Percentiles rank a stretch among this genome's conserved stretches.
These are phyloP conservation scores for Callospermophilus lateralis DNA, from an alignment of 2,113 vertebrate genomes.

Conservation along the genomic window DNA sequence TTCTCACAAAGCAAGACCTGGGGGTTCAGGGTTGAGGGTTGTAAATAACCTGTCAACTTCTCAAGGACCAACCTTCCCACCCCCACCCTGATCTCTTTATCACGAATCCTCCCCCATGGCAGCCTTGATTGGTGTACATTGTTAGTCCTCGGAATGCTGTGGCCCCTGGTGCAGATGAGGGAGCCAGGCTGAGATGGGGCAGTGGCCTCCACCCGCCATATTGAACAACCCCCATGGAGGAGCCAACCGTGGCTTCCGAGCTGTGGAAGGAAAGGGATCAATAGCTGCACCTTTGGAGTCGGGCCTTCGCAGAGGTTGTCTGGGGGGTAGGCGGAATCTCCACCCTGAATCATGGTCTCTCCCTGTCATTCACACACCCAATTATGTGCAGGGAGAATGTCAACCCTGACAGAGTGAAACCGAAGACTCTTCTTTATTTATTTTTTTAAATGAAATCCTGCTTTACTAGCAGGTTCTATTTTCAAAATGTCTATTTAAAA, in stretches of 20 bases:
- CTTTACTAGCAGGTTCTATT: constrained; percentile 76
- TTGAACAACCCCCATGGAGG: background rate
- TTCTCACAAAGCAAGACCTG: background rate
- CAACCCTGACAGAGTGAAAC: constrained; percentile 82
- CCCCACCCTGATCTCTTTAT: background rate
- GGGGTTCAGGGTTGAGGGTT: background rate
- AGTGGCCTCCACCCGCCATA: background rate
- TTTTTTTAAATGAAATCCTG: constrained; percentile 64
- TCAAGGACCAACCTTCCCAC: background rate
- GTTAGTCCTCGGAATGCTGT: background rate
- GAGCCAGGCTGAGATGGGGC: background rate
- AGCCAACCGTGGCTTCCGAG: background rate
- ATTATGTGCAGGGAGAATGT: constrained; percentile 77
- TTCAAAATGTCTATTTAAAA: constrained; percentile 74
- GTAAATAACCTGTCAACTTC: constrained; percentile 66
- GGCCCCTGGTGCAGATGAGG: background rate
- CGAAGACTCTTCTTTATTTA: constrained; percentile 20
- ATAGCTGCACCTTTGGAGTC: background rate
- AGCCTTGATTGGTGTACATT: background rate
- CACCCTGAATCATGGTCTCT: constrained; percentile 47
- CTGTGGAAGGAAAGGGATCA: background rate
- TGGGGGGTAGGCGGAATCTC: background rate
- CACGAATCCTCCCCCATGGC: background rate
- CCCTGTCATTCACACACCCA: constrained; percentile 81
- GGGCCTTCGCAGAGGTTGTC: background rate